Percentiles rank a stretch among this genome's conserved stretches.
phyloP scores from a whole-genome alignment of 2,113 vertebrate species.

The Daboia siamensis region DNA sequence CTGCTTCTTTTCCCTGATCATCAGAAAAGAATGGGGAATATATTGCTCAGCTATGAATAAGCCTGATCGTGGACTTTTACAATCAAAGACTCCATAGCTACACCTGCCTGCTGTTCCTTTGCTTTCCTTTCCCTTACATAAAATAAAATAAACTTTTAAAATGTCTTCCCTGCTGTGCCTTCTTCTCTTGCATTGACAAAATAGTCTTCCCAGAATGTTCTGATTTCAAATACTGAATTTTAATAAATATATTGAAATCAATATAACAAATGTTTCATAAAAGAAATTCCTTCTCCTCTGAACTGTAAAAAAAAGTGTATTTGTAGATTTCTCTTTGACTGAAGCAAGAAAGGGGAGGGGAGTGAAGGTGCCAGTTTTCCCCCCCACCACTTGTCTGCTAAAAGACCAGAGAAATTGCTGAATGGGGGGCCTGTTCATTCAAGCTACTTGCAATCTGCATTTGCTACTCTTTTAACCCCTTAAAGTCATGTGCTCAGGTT shows the following conservation, averaged over 20 bases:
- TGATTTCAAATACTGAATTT: constrained; percentile 3
- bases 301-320: not conserved
- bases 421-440: constrained; percentile 5
- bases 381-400: accelerated
- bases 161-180: not conserved
- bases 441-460: not conserved
- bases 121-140: not conserved
- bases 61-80: not conserved
- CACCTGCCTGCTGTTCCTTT: not conserved
- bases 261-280: not conserved
- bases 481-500: not conserved
- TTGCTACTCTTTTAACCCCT: not conserved
- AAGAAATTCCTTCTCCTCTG: not conserved
- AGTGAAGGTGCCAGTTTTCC: not conserved
- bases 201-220: constrained; percentile 37
- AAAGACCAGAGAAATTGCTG: not conserved
- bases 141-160: not conserved
- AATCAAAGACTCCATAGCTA: not conserved
- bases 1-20: not conserved
- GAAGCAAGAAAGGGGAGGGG: not conserved
- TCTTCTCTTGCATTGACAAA: constrained; percentile 28
- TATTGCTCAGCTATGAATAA: not conserved
- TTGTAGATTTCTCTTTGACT: not conserved
- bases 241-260: not conserved
- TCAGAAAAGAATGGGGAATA: accelerated